Evolutionary conservation across 2,888 invertebrate species (phyloP).

Genomic region (Allacma fusca): DNA sequence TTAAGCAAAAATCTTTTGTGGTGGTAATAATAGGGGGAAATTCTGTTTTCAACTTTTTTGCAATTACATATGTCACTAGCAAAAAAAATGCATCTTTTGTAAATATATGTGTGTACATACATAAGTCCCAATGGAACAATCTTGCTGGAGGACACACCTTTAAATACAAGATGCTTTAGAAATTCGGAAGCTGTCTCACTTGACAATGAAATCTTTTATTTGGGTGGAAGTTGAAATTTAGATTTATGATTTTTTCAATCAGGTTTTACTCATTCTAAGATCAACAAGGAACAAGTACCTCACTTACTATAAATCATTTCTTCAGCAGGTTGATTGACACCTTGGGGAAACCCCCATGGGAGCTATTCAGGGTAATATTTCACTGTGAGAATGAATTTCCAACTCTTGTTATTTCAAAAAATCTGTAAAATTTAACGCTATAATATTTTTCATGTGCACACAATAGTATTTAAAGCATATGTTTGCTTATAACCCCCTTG

Average conservation of each 20-base stretch:
- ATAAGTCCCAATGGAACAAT: not conserved
- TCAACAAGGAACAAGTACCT: not conserved
- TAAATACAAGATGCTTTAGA: not conserved
- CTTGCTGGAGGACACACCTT: not conserved
- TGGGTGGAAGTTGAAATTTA: not conserved
- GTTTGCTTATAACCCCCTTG: too few species aligned
- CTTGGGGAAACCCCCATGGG: not conserved
- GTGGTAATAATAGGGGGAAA: constrained; percentile 6
- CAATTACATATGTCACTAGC: not conserved
- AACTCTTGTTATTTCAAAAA: too few species aligned
- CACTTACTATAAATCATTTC: not conserved
- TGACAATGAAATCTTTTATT: constrained; percentile 8
- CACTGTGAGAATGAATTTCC: too few species aligned
- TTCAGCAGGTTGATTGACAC: constrained; percentile 2
- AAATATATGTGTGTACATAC: too few species aligned
- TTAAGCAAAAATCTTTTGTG: not conserved
- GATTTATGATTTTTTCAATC: constrained; percentile 21
- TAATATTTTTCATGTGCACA: too few species aligned
- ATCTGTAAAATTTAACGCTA: too few species aligned
- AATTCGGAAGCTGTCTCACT: constrained; percentile 4
- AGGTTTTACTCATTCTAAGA: not conserved
- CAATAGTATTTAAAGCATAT: too few species aligned
- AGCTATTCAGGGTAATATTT: too few species aligned
- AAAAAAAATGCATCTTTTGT: too few species aligned
- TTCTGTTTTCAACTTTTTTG: constrained; percentile 29